Evolutionary conservation across 2,797 vertebrate species (phyloP).

Genomic region (Ammospiza maritima): DNA sequence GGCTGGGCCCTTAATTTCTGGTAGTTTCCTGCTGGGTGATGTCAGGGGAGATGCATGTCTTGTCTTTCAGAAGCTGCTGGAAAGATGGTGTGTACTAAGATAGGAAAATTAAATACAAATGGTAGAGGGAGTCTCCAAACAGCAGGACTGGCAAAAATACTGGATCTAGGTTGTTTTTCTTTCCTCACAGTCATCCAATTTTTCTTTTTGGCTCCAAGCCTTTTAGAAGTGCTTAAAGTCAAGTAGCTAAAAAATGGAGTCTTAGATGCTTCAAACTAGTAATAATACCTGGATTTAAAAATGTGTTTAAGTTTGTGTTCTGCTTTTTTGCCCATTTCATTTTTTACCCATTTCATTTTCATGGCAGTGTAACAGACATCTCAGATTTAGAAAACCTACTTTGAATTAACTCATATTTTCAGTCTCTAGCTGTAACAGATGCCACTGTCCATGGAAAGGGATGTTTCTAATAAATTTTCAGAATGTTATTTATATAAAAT

Average conservation of each 20-base stretch:
- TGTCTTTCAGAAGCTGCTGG: constrained; percentile 56
- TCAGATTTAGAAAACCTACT: background rate
- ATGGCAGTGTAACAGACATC: background rate
- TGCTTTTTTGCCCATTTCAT: background rate
- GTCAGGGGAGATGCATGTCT: constrained; percentile 23
- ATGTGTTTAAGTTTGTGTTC: background rate
- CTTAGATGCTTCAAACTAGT: background rate
- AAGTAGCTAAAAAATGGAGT: constrained; percentile 40
- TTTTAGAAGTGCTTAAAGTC: constrained; percentile 26
- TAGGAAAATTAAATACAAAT: constrained; percentile 67
- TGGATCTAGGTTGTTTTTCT: constrained; percentile 58
- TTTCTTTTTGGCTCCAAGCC: constrained; percentile 20
- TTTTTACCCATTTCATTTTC: background rate
- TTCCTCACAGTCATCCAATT: constrained; percentile 57
- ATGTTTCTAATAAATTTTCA: background rate
- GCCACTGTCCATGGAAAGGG: background rate
- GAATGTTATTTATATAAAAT: background rate
- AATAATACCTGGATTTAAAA: constrained; percentile 36
- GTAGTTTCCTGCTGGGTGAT: background rate
- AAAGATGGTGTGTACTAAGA: constrained; percentile 46
- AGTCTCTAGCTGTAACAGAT: background rate
- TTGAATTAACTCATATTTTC: background rate
- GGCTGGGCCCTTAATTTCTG: constrained; percentile 19
- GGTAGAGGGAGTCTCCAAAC: constrained; percentile 59
- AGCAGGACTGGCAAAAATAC: constrained; percentile 65